Evolutionary conservation across 2,888 invertebrate species (phyloP).

Genomic region (Trachelus iudaicus): DNA sequence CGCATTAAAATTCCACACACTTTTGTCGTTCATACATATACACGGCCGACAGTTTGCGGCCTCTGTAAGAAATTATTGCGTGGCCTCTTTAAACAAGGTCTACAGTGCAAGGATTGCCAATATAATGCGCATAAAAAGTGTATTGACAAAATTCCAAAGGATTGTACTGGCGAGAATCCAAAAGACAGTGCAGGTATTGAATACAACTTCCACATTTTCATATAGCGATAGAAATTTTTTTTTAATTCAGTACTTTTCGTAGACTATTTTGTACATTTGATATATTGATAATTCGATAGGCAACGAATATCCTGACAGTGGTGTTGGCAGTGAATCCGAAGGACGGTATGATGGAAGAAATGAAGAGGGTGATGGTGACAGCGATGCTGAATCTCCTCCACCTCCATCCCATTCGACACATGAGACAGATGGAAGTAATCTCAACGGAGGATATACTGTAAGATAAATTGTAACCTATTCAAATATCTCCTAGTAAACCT

Average conservation of each 20-base stretch:
- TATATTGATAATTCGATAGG: constrained; percentile 41
- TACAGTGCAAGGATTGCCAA: constrained; percentile 97
- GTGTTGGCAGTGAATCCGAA: constrained; percentile 68
- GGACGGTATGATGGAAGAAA: constrained; percentile 66
- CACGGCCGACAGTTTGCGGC: constrained; percentile 95
- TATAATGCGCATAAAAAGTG: constrained; percentile 97
- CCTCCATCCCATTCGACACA: constrained; percentile 42
- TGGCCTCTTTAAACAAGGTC: constrained; percentile 95
- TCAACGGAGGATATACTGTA: constrained; percentile 60
- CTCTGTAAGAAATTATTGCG: constrained; percentile 94
- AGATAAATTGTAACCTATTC: constrained; percentile 13
- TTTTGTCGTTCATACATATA: constrained; percentile 96
- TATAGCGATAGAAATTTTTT: constrained; percentile 33
- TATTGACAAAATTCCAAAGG: constrained; percentile 87
- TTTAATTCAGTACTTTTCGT: constrained; percentile 2
- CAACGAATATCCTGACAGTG: constrained; percentile 69
- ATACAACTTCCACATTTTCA: neutral
- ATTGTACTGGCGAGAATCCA: constrained; percentile 85
- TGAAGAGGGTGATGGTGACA: constrained; percentile 72
- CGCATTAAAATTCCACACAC: constrained; percentile 89
- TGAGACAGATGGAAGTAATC: constrained; percentile 63
- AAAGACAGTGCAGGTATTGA: constrained; percentile 67
- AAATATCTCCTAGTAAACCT: neutral
- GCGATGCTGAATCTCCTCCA: constrained; percentile 67
- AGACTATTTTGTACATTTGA: neutral